These are phyloP conservation scores for Melanotus villosus DNA, from an alignment of 2,888 invertebrate genomes.

Conservation along the genomic window DNA sequence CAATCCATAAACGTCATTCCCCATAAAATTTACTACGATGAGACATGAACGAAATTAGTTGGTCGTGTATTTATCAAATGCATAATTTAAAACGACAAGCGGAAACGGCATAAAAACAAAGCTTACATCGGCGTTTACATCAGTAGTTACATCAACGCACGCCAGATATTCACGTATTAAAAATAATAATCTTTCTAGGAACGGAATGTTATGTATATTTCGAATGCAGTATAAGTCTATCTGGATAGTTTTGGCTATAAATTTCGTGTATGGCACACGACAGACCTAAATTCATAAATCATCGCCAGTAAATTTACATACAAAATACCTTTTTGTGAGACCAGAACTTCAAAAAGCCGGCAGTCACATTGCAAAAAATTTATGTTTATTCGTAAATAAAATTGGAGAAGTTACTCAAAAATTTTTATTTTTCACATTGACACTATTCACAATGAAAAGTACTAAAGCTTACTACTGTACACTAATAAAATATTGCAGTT, in stretches of 20 bases:
- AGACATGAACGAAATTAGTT: conserved; percentile 59
- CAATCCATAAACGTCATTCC: conserved; percentile 32
- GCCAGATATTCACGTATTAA: conserved; percentile 44
- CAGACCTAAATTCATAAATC: conserved; percentile 39
- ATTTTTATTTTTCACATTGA: conserved; percentile 59
- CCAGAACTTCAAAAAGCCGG: not conserved
- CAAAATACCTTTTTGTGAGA: conserved; percentile 27
- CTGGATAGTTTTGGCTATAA: conserved; percentile 41
- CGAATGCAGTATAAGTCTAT: conserved; percentile 25
- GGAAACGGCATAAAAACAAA: conserved; percentile 56
- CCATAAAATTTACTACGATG: conserved; percentile 51
- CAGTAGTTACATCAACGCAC: conserved; percentile 34
- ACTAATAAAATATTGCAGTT: conserved; percentile 65
- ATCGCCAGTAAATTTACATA: conserved; percentile 36
- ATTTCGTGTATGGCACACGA: conserved; percentile 32
- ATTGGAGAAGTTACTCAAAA: conserved; percentile 23
- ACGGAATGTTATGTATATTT: conserved; percentile 5
- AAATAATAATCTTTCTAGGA: conserved; percentile 42
- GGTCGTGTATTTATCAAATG: conserved; percentile 56
- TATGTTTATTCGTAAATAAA: not conserved
- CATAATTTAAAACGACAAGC: conserved; percentile 60
- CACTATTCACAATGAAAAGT: conserved; percentile 61
- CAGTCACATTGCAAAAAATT: no score
- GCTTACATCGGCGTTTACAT: conserved; percentile 31
- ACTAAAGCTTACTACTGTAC: conserved; percentile 61